A percentile compares a stretch with the other conserved stretches of the same genome.
Evolutionary conservation across 2,888 invertebrate species (phyloP).

Genomic region (Cheilosia scutellata): DNA sequence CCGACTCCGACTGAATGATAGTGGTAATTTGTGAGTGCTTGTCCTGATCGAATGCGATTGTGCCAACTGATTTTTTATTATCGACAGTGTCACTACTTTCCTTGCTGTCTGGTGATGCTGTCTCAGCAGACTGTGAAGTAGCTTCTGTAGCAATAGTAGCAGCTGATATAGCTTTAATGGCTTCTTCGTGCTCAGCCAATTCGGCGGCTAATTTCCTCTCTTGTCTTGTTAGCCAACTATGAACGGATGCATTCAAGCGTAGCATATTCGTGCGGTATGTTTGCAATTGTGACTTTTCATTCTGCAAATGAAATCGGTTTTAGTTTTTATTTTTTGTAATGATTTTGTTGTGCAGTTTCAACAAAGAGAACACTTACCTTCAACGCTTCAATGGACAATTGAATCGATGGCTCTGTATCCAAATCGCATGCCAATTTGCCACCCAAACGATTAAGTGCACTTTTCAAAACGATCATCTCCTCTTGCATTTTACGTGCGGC

Average conservation of each 20-base stretch:
- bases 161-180: slow-evolving; percentile 70
- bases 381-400: slow-evolving; percentile 83
- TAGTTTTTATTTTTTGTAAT: not conserved
- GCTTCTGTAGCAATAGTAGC: slow-evolving; percentile 59
- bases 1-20: slow-evolving; percentile 82
- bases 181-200: slow-evolving; percentile 79
- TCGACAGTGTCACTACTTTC: slow-evolving; percentile 77
- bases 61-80: slow-evolving; percentile 61
- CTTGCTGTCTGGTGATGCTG: slow-evolving; percentile 50
- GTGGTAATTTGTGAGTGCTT: slow-evolving; percentile 77
- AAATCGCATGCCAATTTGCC: slow-evolving; percentile 82
- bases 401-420: slow-evolving; percentile 84
- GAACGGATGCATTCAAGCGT: slow-evolving; percentile 84
- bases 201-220: slow-evolving; percentile 82
- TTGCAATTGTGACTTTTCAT: slow-evolving; percentile 82
- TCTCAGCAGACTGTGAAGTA: slow-evolving; percentile 29
- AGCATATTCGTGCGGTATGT: slow-evolving; percentile 84
- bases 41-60: slow-evolving; percentile 70
- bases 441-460: slow-evolving; percentile 82
- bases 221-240: slow-evolving; percentile 84
- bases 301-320: slow-evolving; percentile 78
- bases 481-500: slow-evolving; percentile 84
- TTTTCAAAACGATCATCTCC: slow-evolving; percentile 84
- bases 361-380: slow-evolving; percentile 79
- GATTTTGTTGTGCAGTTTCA: not conserved